Evolutionary conservation across 2,113 vertebrate species (phyloP).

Genomic region (Probosciger aterrimus): DNA sequence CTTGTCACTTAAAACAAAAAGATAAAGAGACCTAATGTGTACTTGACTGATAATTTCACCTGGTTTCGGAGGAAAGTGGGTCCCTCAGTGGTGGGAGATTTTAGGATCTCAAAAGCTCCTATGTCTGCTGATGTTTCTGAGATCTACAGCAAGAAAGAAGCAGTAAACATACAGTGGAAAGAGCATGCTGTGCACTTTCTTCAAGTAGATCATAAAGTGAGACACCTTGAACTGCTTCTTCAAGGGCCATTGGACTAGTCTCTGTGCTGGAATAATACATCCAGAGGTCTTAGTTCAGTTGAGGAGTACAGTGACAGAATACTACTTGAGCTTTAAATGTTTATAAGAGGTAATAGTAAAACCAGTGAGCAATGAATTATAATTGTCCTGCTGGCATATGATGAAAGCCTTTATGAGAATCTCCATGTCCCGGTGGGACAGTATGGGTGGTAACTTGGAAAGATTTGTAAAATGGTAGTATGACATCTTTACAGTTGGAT

Average conservation of each 20-base stretch:
- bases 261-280: slow-evolving; percentile 24
- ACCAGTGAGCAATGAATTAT: slow-evolving; percentile 47
- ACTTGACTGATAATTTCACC: not conserved
- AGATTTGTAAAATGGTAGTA: slow-evolving; percentile 38
- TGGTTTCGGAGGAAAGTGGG: not conserved
- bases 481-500: slow-evolving; percentile 67
- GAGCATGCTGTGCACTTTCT: not conserved
- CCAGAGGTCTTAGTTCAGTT: slow-evolving; percentile 33
- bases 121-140: not conserved
- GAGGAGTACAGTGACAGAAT: slow-evolving; percentile 43
- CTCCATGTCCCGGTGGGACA: slow-evolving; percentile 48
- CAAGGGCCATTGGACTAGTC: not conserved
- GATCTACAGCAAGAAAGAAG: not conserved
- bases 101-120: not conserved
- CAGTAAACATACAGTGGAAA: not conserved
- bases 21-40: not conserved
- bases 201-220: not conserved
- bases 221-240: not conserved
- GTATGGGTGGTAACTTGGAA: slow-evolving; percentile 67
- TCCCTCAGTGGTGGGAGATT: not conserved
- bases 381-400: slow-evolving; percentile 68
- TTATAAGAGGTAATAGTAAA: slow-evolving; percentile 60
- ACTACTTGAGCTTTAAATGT: slow-evolving; percentile 30
- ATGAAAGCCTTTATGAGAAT: slow-evolving; percentile 64
- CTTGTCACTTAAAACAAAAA: not conserved